These are phyloP conservation scores for Capreolus pygargus DNA, from an alignment of 2,113 vertebrate species.

Conservation along the genomic window DNA sequence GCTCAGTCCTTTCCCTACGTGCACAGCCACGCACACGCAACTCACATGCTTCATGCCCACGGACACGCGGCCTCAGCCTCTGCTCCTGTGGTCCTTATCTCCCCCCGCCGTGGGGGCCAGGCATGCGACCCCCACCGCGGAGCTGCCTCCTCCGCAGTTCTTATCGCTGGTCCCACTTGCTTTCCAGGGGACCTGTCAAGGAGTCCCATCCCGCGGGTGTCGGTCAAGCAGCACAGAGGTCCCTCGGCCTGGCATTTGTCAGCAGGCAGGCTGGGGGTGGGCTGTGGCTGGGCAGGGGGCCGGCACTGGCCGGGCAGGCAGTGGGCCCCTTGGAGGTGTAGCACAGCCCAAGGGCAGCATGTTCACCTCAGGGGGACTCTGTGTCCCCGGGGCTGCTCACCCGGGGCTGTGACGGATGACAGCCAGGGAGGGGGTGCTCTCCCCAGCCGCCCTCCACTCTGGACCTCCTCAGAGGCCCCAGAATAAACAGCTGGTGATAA, in stretches of 20 bases:
- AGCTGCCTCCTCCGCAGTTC: background rate
- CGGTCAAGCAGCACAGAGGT: background rate
- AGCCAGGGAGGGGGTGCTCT: background rate
- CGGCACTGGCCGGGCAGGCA: background rate
- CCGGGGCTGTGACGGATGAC: too few species aligned
- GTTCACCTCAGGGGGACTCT: background rate
- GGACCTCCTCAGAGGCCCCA: background rate
- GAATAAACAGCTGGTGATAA: constrained; percentile 50
- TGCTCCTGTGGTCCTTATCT: background rate
- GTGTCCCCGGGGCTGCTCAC: background rate
- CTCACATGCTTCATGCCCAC: background rate
- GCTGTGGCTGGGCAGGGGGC: constrained; percentile 24
- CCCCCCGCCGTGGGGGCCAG: background rate
- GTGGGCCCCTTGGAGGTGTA: background rate
- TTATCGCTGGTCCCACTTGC: constrained; percentile 27
- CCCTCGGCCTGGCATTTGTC: constrained; percentile 45
- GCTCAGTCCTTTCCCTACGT: background rate
- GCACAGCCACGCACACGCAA: fast-evolving
- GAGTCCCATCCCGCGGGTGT: background rate
- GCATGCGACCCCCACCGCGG: fast-evolving
- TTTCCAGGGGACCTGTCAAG: constrained; percentile 35
- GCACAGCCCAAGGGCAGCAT: background rate
- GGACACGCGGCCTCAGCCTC: background rate
- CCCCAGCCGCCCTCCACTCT: background rate
- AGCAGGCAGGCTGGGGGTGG: background rate